A percentile compares a stretch with the other conserved stretches of the same genome.
phyloP scores from a whole-genome alignment of 2,113 vertebrate species.

The Cisticola juncidis region DNA sequence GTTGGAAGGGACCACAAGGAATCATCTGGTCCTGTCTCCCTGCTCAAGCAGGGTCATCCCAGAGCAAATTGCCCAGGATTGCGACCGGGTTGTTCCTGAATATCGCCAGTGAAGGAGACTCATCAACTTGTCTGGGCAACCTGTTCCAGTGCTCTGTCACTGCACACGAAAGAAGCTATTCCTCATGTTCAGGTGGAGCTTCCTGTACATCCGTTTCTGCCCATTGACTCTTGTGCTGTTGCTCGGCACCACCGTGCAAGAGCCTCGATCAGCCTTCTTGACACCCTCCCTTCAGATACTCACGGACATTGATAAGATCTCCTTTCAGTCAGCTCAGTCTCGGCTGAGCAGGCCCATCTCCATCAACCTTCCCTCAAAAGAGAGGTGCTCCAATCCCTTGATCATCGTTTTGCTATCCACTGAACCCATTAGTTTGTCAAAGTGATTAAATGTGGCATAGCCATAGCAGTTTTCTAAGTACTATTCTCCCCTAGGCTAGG shows the following conservation, averaged over 20 bases:
- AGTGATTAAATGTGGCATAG: not conserved
- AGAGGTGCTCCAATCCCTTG: not conserved
- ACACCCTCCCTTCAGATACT: too few species aligned
- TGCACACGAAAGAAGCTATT: not conserved
- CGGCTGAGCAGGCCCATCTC: not conserved
- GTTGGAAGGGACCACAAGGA: not conserved
- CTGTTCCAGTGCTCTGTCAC: not conserved
- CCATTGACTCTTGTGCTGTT: not conserved
- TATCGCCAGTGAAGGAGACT: not conserved
- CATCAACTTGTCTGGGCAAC: accelerated
- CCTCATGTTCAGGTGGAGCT: not conserved
- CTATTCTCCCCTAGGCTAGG: not conserved
- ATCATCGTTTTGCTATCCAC: not conserved
- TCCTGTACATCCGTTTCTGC: not conserved
- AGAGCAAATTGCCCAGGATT: not conserved
- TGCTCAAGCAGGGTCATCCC: too few species aligned
- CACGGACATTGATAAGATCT: accelerated
- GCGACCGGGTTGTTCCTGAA: not conserved
- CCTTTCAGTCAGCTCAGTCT: not conserved
- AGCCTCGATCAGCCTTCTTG: not conserved
- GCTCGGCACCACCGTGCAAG: not conserved
- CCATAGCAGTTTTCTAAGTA: accelerated
- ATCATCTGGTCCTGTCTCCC: not conserved
- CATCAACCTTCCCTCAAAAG: not conserved
- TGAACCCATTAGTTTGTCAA: not conserved